Evolutionary conservation across 1,140 invertebrate genomes (phyloP), one percentile per base, ranked within the genome.

Genomic region (Rhagoletis pomonella): DNA sequence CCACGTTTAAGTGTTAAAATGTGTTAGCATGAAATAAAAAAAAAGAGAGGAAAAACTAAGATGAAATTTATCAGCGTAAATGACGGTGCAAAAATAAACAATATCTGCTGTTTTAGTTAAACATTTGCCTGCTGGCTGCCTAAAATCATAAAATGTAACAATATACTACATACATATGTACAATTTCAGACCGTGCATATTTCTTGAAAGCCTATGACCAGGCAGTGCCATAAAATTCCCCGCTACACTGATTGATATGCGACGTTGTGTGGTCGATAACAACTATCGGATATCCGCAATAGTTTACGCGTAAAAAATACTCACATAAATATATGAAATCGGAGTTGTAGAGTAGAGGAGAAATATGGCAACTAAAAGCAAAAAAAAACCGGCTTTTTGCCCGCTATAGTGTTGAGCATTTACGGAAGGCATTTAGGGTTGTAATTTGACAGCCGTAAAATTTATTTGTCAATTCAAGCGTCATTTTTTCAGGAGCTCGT

Each of bases 181-280:
- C 29, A 29, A 29, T 29, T 29, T 29, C 29, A 0, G 29, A 29
- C 29, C 29, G 29, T 29, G 29, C 29, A 29, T 29, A 29, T 29
- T 29, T 29, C 29, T 29, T 29, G 29, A 29, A 7, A 17, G 73
- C 47, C 42, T 73, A 55, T 55, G 47, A 55, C 19, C 73, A 81
- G 47, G n/a, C 73, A 4, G 19, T 81, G 47, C 3, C 44, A 81
- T 55, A 55, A 55, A 55, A 81, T 81, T 81, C 55, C 44, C 73
- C 47, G n/a, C 73, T n/a, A 55, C 47, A 81, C 73, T 81, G 73
- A 81, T 81, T 81, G 73, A 81, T 81, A 81, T 81, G 73, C 2
- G 19, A 50, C 73, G 73, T 81, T 81, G 55, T 19, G 50, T 5
- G 47, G 17, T 17, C 7, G 50, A 81, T 81, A 81, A 81, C 73